phyloP scores from a whole-genome alignment of 2,113 vertebrate species.

The Diphyllodes magnificus region DNA sequence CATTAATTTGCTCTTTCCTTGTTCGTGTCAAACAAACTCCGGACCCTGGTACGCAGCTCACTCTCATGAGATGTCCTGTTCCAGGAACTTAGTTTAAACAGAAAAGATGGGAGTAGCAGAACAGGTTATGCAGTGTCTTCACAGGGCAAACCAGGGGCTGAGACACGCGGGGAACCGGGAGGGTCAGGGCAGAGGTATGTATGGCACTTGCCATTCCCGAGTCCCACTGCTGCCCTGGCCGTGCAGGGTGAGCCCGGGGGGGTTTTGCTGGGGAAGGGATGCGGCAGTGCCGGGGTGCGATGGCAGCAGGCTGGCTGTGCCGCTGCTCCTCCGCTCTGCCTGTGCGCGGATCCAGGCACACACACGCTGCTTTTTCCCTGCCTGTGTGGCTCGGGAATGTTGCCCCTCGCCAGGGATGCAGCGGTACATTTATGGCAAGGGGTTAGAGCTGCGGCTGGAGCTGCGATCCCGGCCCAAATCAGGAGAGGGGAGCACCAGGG shows the following conservation, averaged over 20 bases:
- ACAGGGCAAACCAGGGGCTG: not conserved
- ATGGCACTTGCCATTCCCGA: rapidly evolving
- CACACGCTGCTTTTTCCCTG: not conserved
- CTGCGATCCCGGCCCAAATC: not conserved
- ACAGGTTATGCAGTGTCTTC: not conserved
- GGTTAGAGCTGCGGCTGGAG: not conserved
- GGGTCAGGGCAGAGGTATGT: rapidly evolving
- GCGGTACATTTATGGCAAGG: not conserved
- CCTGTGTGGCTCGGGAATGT: not conserved
- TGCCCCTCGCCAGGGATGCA: not conserved
- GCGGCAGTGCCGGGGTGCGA: not conserved
- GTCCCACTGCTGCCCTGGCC: rapidly evolving
- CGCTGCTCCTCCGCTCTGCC: not conserved
- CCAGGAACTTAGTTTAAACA: not conserved
- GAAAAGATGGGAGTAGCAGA: not conserved
- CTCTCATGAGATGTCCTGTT: not conserved
- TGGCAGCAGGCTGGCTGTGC: rapidly evolving
- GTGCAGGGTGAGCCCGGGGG: rapidly evolving
- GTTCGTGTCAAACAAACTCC: not conserved
- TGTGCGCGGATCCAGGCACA: rapidly evolving
- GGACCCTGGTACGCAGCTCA: not conserved
- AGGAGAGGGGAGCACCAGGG: not conserved
- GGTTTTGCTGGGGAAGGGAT: rapidly evolving
- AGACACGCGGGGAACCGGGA: rapidly evolving
- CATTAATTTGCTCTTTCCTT: not conserved